Evolutionary conservation across 2,113 vertebrate species (phyloP).

Genomic region (Laticauda laticaudata): DNA sequence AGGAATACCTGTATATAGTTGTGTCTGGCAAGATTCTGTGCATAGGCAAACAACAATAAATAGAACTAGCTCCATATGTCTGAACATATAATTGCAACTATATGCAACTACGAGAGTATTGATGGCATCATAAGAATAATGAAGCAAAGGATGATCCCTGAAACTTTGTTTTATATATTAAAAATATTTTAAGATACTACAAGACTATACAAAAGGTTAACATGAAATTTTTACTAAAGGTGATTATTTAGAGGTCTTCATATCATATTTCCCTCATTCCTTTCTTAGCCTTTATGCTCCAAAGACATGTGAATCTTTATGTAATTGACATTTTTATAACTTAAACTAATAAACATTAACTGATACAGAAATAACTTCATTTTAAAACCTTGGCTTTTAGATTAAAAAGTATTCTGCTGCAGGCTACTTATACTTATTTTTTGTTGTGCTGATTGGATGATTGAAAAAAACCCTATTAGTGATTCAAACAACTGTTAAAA

Average conservation of each 20-base stretch:
- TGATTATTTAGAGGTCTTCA: neutral
- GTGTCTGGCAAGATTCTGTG: too few species aligned
- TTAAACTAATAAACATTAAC: neutral
- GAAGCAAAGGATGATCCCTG: neutral
- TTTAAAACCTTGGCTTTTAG: neutral
- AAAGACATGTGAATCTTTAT: neutral
- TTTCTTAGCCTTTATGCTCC: neutral
- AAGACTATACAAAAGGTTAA: neutral
- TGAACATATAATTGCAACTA: too few species aligned
- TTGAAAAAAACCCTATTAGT: too few species aligned
- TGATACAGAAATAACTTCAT: neutral
- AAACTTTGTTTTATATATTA: neutral
- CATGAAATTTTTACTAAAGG: neutral
- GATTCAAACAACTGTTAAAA: neutral
- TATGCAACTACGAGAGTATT: neutral
- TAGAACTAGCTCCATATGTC: too few species aligned
- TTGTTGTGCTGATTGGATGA: neutral
- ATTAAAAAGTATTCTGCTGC: neutral
- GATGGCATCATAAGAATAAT: neutral
- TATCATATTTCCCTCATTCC: neutral
- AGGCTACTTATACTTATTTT: neutral
- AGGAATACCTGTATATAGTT: too few species aligned
- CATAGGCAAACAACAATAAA: too few species aligned
- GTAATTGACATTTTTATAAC: neutral
- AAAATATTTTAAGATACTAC: neutral